Percentiles rank a stretch among this genome's conserved stretches.
Conservation (phyloP, 2,888 invertebrate species). For the Cephus pulcher region DNA sequence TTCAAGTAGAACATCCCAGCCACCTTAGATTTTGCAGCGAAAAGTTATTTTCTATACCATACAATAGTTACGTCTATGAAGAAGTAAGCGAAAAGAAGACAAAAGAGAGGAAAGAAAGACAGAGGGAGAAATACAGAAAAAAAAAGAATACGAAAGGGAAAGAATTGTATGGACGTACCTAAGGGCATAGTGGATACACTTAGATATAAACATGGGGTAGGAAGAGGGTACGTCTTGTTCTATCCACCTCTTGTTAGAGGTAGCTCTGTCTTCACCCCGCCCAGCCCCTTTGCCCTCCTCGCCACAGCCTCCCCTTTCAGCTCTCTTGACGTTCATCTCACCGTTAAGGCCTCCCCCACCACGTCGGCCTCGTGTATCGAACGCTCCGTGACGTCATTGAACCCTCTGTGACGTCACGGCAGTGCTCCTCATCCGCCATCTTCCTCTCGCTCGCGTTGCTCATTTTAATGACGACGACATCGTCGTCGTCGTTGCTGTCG, state of each 20-base stretch:
- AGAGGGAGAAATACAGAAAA: neutral
- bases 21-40: neutral
- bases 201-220: neutral
- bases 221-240: neutral
- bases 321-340: slow-evolving; percentile 14
- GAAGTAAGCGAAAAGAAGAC: neutral
- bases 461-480: slow-evolving; percentile 6
- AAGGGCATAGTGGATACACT: neutral
- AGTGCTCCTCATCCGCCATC: slow-evolving; percentile 38
- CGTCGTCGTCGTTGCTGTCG: neutral
- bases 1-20: slow-evolving; percentile 13
- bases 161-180: neutral
- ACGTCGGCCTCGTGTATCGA: slow-evolving; percentile 49
- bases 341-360: slow-evolving; percentile 17
- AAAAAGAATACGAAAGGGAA: neutral
- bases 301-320: slow-evolving; percentile 8
- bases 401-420: slow-evolving; percentile 56
- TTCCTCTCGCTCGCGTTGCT: neutral
- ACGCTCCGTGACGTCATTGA: slow-evolving; percentile 59
- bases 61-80: neutral
- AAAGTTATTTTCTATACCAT: neutral
- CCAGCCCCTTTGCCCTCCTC: slow-evolving; percentile 14
- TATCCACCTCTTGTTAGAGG: neutral
- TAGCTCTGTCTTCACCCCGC: neutral
- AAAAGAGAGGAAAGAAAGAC: neutral